A percentile compares a stretch with the other conserved stretches of the same genome.
These are phyloP conservation scores for Ophion slaviceki DNA, from an alignment of 2,888 invertebrate genomes.

Conservation along the genomic window DNA sequence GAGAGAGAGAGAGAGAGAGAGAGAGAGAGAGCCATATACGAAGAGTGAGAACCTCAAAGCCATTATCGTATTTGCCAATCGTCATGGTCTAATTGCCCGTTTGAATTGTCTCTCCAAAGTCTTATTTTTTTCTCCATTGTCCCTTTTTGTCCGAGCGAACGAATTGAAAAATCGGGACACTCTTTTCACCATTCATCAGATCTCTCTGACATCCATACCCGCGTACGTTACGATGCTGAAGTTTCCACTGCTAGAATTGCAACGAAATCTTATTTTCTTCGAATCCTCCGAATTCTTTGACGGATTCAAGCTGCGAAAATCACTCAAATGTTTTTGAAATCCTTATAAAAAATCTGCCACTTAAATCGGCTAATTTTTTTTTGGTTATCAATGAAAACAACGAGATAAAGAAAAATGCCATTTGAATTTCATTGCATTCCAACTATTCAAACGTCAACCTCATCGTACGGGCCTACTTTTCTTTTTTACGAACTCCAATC, in stretches of 20 bases:
- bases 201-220: not conserved
- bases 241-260: not conserved
- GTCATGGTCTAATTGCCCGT: conserved; percentile 70
- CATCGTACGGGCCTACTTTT: too few species aligned
- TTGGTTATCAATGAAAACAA: too few species aligned
- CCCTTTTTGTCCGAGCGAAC: conserved; percentile 45
- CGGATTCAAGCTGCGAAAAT: not conserved
- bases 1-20: not conserved
- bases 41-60: conserved; percentile 56
- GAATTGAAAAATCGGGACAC: conserved; percentile 39
- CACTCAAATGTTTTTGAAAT: not conserved
- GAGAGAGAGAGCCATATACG: conserved; percentile 13
- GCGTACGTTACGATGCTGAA: not conserved
- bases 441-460: not conserved
- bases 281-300: not conserved
- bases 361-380: not conserved
- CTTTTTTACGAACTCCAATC: too few species aligned
- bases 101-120: conserved; percentile 60
- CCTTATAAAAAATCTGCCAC: not conserved
- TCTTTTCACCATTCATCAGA: not conserved
- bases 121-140: conserved; percentile 35
- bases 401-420: too few species aligned
- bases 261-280: not conserved
- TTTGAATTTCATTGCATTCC: not conserved
- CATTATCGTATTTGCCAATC: conserved; percentile 69